Conservation (phyloP, 2,113 vertebrate species). For the Erinaceus europaeus region DNA sequence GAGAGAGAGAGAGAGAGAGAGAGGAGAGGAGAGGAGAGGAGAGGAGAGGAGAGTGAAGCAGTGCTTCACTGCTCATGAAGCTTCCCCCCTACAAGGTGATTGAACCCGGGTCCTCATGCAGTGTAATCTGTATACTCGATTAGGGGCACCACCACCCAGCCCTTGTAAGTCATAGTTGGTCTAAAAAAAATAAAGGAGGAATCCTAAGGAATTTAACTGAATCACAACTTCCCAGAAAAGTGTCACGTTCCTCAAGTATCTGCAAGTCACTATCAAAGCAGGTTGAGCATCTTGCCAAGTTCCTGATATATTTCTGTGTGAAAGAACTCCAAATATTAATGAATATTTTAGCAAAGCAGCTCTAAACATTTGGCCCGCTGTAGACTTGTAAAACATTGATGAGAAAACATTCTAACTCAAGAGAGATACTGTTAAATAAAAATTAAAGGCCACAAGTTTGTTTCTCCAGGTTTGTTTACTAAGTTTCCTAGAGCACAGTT, state of each 20-base stretch:
- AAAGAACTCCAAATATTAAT: neutral
- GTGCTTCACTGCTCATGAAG: too few species aligned
- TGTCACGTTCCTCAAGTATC: neutral
- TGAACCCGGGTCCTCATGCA: too few species aligned
- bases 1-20: too few species aligned
- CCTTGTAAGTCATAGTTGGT: too few species aligned
- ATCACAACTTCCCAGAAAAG: neutral
- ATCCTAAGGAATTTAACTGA: constrained; percentile 7
- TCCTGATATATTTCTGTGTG: neutral
- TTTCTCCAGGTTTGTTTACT: neutral
- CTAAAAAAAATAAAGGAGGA: neutral
- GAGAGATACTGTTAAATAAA: constrained; percentile 5
- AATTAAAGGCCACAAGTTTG: neutral
- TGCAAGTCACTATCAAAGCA: neutral
- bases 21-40: too few species aligned
- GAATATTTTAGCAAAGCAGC: neutral
- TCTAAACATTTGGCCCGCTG: neutral
- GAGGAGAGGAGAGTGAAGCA: too few species aligned
- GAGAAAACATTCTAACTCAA: neutral
- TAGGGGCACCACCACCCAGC: too few species aligned
- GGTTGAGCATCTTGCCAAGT: neutral
- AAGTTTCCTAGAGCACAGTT: neutral
- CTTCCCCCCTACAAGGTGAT: too few species aligned
- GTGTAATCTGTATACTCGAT: too few species aligned
- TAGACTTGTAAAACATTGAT: neutral